Conservation (phyloP, 2,113 vertebrate genomes). For the Gymnorhina tibicen region DNA sequence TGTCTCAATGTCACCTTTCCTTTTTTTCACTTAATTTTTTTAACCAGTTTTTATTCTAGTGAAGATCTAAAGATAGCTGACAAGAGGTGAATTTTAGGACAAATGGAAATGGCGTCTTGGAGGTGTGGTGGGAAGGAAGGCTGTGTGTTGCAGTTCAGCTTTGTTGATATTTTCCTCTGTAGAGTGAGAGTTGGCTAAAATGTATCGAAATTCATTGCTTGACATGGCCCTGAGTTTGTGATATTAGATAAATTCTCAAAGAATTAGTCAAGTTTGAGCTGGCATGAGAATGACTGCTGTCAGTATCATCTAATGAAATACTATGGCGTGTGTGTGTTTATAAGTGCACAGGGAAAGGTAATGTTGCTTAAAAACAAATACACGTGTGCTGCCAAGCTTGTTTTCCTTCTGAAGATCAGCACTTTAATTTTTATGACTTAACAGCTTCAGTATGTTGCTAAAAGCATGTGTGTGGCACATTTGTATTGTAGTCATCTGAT, state of each 20-base stretch:
- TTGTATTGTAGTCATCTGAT: background rate
- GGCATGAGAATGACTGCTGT: background rate
- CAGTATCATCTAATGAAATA: background rate
- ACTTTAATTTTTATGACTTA: background rate
- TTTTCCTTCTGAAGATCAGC: background rate
- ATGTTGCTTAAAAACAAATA: background rate
- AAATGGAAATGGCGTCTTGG: background rate
- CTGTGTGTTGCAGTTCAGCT: background rate
- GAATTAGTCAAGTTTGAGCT: background rate
- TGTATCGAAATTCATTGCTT: background rate
- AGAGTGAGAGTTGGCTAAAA: background rate
- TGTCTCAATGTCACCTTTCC: background rate
- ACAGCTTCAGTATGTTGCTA: background rate
- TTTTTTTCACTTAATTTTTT: background rate
- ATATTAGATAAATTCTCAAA: background rate
- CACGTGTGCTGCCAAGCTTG: background rate
- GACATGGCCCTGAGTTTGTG: background rate
- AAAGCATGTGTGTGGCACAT: background rate
- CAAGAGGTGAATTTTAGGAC: background rate
- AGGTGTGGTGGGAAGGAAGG: background rate
- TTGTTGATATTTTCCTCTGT: background rate
- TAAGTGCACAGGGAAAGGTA: background rate
- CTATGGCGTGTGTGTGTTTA: rapidly evolving
- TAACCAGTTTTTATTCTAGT: background rate
- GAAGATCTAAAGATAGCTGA: background rate